Evolutionary conservation across 92 coral and sea anemone species (phyloP).

Genomic region (Parazoanthus darwini): DNA sequence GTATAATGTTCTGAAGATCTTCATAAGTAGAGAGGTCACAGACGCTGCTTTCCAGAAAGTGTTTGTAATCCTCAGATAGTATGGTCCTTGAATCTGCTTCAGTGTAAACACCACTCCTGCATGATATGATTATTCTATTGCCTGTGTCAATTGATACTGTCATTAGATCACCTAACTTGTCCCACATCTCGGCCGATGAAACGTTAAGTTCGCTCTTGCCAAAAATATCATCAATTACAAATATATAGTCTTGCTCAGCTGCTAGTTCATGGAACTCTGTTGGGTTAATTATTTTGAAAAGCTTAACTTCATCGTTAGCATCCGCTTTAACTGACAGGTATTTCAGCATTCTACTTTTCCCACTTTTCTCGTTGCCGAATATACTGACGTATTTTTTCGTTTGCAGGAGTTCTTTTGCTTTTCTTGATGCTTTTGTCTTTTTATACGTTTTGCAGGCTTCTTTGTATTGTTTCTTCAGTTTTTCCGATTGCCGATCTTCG

Average conservation of each 20-base stretch:
- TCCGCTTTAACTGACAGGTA: background rate
- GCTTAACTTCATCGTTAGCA: background rate
- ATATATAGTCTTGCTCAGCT: background rate
- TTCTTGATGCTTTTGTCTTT: background rate
- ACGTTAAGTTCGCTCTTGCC: background rate
- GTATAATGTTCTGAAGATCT: background rate
- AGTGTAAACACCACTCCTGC: background rate
- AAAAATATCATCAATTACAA: conserved; percentile 16
- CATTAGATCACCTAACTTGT: background rate
- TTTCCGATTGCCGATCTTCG: background rate
- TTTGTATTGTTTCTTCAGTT: background rate
- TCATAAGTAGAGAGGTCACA: background rate
- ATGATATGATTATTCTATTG: background rate
- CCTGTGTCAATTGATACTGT: background rate
- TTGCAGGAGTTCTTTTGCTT: background rate
- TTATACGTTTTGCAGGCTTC: background rate
- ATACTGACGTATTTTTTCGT: background rate
- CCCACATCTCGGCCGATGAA: background rate
- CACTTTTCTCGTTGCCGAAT: background rate
- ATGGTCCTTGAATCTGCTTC: background rate
- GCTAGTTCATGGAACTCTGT: background rate
- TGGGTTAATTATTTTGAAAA: background rate
- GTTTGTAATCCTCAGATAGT: background rate
- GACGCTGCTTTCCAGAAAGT: background rate
- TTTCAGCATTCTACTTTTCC: background rate